Base-by-base conservation (phyloP, 2,797 vertebrate species). In the Sebastes baramenuke region DNA sequence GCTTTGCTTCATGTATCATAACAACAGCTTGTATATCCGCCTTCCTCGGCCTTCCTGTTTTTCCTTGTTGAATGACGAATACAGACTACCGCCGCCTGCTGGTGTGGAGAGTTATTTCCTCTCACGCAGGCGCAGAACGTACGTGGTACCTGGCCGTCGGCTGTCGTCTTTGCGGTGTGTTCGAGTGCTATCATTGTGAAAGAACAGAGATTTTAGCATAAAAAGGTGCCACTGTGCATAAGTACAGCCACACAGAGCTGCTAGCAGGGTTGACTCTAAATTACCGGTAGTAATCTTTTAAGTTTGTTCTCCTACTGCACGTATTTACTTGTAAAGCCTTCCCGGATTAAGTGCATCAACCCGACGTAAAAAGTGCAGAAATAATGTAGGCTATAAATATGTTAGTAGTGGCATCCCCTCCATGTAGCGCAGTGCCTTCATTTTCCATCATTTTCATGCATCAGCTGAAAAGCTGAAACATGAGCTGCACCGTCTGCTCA, bases 391-490 rank as follows among this genome's bases (percentile, higher is more conserved):
- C 22, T n/a, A 5, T 18, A 24, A 75, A 49, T 22, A 64, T 70
- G 42, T 59, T 10, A 36, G 24, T 36, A 25, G 36, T 27, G 61
- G 16, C 32, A 20, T 58, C 38, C 7, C 27, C 20, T 42, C 29
- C 5, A 4, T 38, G 20, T 38, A 38, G 36, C 36, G 0, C 71
- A 52, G 59, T 20, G 64, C 58, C 59, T 81, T 83, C 61, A 81
- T 82, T 87, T 86, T 82, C 76, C 75, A 81, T 68, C 25, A 46
- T 54, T 84, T 87, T 88, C 52, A 76, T 62, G 67, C 78, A 73
- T 81, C 75, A 70, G 81, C 76, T 71, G 69, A 83, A 79, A 8
- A 14, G 74, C 60, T 52, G 82, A 81, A 88, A 90, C 27, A 38
- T 30, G 79, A 87, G 60, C 65, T 49, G 46, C 25, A 20, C 1